Evolutionary conservation across 2,113 vertebrate species (phyloP).

Genomic region (Sylvia atricapilla): DNA sequence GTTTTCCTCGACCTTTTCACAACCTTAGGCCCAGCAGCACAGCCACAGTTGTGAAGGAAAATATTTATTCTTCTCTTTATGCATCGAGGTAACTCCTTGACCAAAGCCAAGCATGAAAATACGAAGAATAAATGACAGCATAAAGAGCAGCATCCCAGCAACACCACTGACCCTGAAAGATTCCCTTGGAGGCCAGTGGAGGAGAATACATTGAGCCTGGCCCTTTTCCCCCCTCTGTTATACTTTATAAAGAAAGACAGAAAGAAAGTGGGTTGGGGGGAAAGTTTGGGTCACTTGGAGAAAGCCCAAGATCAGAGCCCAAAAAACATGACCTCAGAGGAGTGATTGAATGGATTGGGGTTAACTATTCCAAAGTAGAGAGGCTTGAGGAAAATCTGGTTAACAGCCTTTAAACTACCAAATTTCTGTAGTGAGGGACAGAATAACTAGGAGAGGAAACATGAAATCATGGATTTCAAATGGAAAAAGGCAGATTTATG

Average conservation of each 20-base stretch:
- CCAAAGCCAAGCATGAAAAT: constrained; percentile 8
- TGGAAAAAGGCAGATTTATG: not conserved
- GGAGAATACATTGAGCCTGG: not conserved
- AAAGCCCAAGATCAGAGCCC: not conserved
- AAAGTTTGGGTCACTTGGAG: not conserved
- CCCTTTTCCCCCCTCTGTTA: not conserved
- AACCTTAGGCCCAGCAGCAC: not conserved
- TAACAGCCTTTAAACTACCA: not conserved
- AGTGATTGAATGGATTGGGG: not conserved
- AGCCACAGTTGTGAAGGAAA: constrained; percentile 1
- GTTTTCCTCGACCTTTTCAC: constrained; percentile 8
- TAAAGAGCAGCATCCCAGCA: constrained; percentile 39
- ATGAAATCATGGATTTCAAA: not conserved
- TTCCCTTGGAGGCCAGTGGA: not conserved
- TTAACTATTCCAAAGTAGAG: not conserved
- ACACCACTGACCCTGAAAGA: not conserved
- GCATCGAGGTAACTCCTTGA: not conserved
- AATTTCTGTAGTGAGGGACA: not conserved
- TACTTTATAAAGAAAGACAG: not conserved
- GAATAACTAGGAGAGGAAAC: not conserved
- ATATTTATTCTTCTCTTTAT: constrained; percentile 13
- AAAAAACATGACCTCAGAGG: not conserved
- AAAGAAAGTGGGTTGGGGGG: not conserved
- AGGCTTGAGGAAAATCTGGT: constrained; percentile 5
- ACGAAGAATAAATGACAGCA: not conserved